Evolutionary conservation across 92 coral and sea anemone genomes (phyloP).

Genomic region (Heteractis magnifica): DNA sequence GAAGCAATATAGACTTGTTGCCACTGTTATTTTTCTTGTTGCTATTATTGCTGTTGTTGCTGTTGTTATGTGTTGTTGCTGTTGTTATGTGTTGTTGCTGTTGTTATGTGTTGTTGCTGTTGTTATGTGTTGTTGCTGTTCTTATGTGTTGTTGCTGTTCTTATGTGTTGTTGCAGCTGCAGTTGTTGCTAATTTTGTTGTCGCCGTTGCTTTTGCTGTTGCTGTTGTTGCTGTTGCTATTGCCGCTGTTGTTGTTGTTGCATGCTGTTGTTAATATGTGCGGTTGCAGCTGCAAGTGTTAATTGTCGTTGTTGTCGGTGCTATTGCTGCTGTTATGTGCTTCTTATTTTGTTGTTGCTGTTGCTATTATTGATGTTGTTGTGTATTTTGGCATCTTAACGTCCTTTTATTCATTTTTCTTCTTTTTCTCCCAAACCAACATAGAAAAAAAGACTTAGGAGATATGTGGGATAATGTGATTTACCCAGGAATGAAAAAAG

Average conservation of each 20-base stretch:
- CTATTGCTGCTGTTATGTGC: not conserved
- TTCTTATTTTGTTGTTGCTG: not conserved
- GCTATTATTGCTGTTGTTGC: not conserved
- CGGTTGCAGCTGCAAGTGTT: too few species aligned
- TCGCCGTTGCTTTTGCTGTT: not conserved
- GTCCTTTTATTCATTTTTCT: not conserved
- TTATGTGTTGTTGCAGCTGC: not conserved
- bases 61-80: not conserved
- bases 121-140: not conserved
- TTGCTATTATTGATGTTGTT: not conserved
- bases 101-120: not conserved
- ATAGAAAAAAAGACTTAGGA: constrained; percentile 79
- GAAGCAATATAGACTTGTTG: not conserved
- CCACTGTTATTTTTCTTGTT: not conserved
- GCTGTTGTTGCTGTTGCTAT: not conserved
- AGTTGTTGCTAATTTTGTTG: not conserved
- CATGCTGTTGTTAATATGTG: too few species aligned
- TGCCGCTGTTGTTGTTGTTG: not conserved
- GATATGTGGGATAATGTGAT: constrained; percentile 81
- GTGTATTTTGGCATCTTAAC: not conserved
- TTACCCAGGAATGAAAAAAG: constrained; percentile 97
- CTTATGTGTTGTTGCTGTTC: not conserved
- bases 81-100: not conserved
- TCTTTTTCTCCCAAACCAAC: not conserved
- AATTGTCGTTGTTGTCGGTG: not conserved